A percentile compares a stretch with the other conserved stretches of the same genome.
These are phyloP conservation scores for Zhuqinia jingwanae DNA, from an alignment of 2,888 invertebrate species.

Conservation along the genomic window DNA sequence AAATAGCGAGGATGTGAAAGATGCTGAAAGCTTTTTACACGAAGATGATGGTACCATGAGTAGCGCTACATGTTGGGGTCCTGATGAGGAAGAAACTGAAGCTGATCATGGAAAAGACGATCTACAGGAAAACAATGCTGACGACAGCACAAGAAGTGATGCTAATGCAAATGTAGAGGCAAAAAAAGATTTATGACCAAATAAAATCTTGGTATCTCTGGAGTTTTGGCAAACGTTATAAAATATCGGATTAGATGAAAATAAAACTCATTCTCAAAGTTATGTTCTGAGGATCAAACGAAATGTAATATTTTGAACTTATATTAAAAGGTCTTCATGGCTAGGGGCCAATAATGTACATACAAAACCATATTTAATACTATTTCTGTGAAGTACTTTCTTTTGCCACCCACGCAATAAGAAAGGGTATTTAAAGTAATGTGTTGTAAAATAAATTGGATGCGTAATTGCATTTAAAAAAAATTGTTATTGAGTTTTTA, in stretches of 20 bases:
- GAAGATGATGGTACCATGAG: not conserved
- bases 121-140: not conserved
- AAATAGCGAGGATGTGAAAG: not conserved
- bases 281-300: slow-evolving; percentile 9
- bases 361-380: not conserved
- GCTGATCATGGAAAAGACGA: not conserved
- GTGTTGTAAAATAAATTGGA: too few relatives aligned
- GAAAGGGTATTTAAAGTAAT: too few relatives aligned
- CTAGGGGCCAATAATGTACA: slow-evolving; percentile 4
- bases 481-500: too few relatives aligned
- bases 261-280: slow-evolving; percentile 23
- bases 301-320: not conserved
- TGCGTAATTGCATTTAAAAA: too few relatives aligned
- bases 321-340: slow-evolving; percentile 9
- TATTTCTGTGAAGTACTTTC: not conserved
- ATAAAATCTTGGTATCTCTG: not conserved
- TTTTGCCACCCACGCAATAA: not conserved
- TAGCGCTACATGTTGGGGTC: not conserved
- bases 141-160: not conserved
- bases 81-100: not conserved
- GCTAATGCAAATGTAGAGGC: not conserved
- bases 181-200: not conserved
- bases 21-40: not conserved
- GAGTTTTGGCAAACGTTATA: not conserved
- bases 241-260: slow-evolving; percentile 13